A percentile compares a stretch with the other conserved stretches of the same genome.
These are phyloP conservation scores for Drosophila neotestacea DNA, from an alignment of 2,888 invertebrate genomes.

Conservation along the genomic window DNA sequence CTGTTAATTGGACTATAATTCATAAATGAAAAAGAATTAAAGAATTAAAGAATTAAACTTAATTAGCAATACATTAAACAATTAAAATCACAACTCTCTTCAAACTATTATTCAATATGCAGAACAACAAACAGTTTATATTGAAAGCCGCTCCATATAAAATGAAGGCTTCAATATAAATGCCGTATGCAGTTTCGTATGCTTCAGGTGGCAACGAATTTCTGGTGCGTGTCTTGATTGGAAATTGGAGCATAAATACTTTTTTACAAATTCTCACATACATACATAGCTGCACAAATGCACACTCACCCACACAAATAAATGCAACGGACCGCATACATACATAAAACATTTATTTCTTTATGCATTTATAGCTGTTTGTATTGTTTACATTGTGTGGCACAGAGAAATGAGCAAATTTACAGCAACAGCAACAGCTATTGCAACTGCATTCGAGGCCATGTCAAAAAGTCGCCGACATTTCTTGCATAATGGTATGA, in stretches of 20 bases:
- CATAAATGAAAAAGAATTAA: background rate
- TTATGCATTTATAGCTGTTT: conserved; percentile 62
- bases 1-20: background rate
- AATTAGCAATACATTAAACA: background rate
- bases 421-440: conserved; percentile 30
- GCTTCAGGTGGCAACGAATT: conserved; percentile 81
- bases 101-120: background rate
- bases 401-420: conserved; percentile 49
- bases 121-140: background rate
- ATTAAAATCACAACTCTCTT: background rate
- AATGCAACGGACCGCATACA: conserved; percentile 38
- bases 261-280: conserved; percentile 52
- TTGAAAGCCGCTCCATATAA: conserved; percentile 9
- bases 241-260: conserved; percentile 80
- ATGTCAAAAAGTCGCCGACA: conserved; percentile 46
- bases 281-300: background rate
- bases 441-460: conserved; percentile 25
- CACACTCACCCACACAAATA: conserved; percentile 5
- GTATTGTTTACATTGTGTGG: conserved; percentile 29
- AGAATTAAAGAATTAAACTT: background rate
- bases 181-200: conserved; percentile 50
- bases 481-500: conserved; percentile 73
- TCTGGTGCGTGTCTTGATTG: conserved; percentile 80
- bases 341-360: conserved; percentile 53
- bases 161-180: conserved; percentile 30